These are phyloP conservation scores for Folsomia manolachei DNA, from an alignment of 2,888 invertebrate species.

Conservation along the genomic window DNA sequence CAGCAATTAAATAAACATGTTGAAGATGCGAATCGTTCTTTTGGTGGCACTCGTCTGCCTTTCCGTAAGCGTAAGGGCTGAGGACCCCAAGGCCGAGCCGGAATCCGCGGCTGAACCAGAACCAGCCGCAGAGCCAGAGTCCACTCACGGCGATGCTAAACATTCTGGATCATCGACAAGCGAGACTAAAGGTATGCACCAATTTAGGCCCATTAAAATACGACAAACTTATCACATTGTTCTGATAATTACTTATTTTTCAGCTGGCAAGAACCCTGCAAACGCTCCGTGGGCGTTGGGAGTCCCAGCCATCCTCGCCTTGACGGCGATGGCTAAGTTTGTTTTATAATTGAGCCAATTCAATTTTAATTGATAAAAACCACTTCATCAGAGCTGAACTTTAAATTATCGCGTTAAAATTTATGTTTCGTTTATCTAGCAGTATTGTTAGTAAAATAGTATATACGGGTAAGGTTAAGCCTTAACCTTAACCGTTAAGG, in stretches of 20 bases:
- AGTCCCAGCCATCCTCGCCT: slow-evolving; percentile 36
- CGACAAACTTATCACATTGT: too few species aligned
- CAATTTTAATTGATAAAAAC: not conserved
- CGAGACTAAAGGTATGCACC: slow-evolving; percentile 31
- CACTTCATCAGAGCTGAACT: not conserved
- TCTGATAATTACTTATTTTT: too few species aligned
- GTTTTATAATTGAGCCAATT: slow-evolving; percentile 30
- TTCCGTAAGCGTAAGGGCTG: slow-evolving; percentile 34
- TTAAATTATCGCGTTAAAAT: too few species aligned
- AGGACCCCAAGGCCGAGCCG: slow-evolving; percentile 31
- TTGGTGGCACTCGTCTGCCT: slow-evolving; percentile 44
- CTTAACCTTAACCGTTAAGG: too few species aligned
- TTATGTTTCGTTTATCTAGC: too few species aligned
- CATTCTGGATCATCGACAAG: slow-evolving; percentile 30
- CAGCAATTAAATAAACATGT: slow-evolving; percentile 39
- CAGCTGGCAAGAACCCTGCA: too few species aligned
- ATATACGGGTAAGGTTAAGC: too few species aligned
- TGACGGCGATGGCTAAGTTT: slow-evolving; percentile 37
- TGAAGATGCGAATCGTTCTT: slow-evolving; percentile 46
- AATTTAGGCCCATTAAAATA: not conserved
- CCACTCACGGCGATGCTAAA: slow-evolving; percentile 34
- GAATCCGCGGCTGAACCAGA: slow-evolving; percentile 34
- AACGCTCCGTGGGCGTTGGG: slow-evolving; percentile 28
- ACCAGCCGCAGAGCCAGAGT: slow-evolving; percentile 36
- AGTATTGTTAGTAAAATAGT: too few species aligned